Conservation (phyloP, 2,888 invertebrate species). For the Oscheius sp. region DNA sequence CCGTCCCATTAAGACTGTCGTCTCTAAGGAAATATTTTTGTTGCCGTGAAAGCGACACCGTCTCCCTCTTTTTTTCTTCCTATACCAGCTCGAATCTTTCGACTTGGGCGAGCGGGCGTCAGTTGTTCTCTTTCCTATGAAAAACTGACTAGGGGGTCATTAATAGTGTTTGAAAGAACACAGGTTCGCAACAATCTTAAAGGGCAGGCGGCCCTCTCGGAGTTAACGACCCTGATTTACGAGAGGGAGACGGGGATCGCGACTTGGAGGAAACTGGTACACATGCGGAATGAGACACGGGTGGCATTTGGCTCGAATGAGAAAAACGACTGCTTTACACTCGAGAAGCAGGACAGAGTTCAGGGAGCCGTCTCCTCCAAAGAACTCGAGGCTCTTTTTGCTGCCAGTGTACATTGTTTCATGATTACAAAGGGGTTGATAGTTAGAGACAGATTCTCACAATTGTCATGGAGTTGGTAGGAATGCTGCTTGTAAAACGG, state of each 20-base stretch:
- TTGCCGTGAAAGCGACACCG: conserved; percentile 1
- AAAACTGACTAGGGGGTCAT: conserved; percentile 25
- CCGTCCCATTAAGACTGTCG: conserved; percentile 21
- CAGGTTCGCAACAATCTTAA: conserved; percentile 20
- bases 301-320: not conserved
- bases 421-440: too few relatives aligned
- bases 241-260: conserved; percentile 30
- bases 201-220: conserved; percentile 7
- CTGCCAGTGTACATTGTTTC: too few relatives aligned
- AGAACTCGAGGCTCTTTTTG: too few relatives aligned
- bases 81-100: not conserved
- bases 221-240: conserved; percentile 41
- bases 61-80: not conserved
- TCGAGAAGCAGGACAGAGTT: too few relatives aligned
- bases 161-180: not conserved
- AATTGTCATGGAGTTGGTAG: too few relatives aligned
- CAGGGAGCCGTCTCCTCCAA: too few relatives aligned
- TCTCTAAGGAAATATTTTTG: conserved; percentile 12
- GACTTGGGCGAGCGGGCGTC: not conserved
- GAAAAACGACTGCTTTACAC: conserved; percentile 15
- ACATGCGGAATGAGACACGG: conserved; percentile 2
- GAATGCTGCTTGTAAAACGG: too few relatives aligned
- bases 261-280: conserved; percentile 25
- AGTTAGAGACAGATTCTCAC: too few relatives aligned
- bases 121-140: not conserved